Base-by-base conservation (phyloP, 2,888 invertebrate species). In the Ashinkailepas kermadecensis region DNA sequence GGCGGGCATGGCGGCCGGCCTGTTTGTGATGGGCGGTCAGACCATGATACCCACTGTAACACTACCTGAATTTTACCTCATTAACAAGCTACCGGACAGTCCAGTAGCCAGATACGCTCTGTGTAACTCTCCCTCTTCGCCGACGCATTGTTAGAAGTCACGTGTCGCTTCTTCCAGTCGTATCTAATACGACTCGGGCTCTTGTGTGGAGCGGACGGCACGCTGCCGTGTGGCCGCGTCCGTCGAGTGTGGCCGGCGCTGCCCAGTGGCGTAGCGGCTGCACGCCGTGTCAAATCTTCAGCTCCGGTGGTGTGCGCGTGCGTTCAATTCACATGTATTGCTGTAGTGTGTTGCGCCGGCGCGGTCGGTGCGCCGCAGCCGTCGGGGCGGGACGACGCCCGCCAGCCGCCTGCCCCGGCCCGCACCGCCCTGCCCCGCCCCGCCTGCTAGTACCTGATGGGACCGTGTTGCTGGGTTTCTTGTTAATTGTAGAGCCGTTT, bases 41-140 rank as follows among this genome's bases (percentile, higher is more conserved):
- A 25, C 39, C 56, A 74, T 74, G 74, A 74, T 56, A 74, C 74
- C 74, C 74, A 23, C 74, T 54, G 74, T 74, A 74, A 74, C 74
- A 74, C 74, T 74, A 74, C 74, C 74, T 74, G 74, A 74, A 74
- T 74, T 74, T 74, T 74, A 74, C 74, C 74, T 74, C 74, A 74
- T 74, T 74, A 74, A 74, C 74, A 74, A 56, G 74, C 74, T 74
- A 74, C 74, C 74, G 12, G 54, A 74, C 74, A 39, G 74, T 56
- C 54, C 74, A 56, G 74, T 74, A 56, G 74, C 54, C 39, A 18
- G 7, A 56, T 21, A 13, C 15, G 54, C 54, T 74, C 54, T 6
- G 74, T 74, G 74, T 74, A 65, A 10, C 74, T 74, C 56, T 56
- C 54, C 21, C 39, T 39, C 39, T 39, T 39, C 39, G 39, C 39